Evolutionary conservation across 2,888 invertebrate species (phyloP), one percentile per base, ranked within the genome.

Genomic region (Himalopsyche kuldschensis): DNA sequence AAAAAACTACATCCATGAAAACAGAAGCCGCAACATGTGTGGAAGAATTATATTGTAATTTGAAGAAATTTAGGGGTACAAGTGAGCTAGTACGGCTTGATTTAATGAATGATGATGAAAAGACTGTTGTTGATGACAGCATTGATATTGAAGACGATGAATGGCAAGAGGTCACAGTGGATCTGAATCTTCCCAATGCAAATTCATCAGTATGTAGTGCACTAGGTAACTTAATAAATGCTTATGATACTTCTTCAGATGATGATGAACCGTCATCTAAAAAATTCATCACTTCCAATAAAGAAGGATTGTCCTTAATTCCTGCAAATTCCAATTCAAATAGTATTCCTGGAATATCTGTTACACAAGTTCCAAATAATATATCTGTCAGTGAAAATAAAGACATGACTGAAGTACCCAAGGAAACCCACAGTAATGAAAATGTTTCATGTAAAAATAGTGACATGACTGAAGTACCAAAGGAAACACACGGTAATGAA

Each of bases 241-340:
- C 93, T 82, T 94, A 94, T 90, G 91, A 89, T 77, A 91, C 91
- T 83, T 92, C 93, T 84, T 93, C 92, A 88, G 92, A 92, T 81
- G 88, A 89, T 79, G 87, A 87, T 20, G 87, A 87, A 41, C 84
- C 82, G 30, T 86, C 80, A 63, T 24, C 24, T 27, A 69, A 80
- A 46, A 75, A 24, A 30, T 82, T 48, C 15, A 41, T 84, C 15
- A 15, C 82, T 17, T 10, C 82, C 82, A 41, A 63, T 15, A 63
- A 11, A 32, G 79, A 41, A 63, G n/a, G 31, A 79, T 11, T 11
- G 11, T 63, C 24, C 24, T 10, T 4, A 30, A 15, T 4, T 10
- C 15, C 27, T 4, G 30, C 27, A 24, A 69, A 69, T 27, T 20
- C 30, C 30, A 69, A 69, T 69, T 11, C 15, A 11, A 15, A 15